Base-by-base conservation (phyloP, 2,797 vertebrate genomes). In the Aphelocoma californica region DNA sequence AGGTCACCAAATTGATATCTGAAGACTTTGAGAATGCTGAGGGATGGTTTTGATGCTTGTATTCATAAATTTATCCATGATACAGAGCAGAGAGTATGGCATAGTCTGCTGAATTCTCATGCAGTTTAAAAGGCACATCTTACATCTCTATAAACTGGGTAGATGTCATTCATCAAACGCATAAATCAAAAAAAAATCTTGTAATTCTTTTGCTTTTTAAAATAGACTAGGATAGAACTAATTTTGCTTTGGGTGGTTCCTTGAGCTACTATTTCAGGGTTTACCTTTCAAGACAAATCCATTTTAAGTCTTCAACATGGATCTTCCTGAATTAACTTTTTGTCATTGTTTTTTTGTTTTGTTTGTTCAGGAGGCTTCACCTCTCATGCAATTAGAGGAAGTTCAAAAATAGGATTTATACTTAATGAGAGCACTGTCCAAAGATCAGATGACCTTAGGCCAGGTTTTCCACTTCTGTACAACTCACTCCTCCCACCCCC, bases 391-490 rank as follows among this genome's bases (percentile, higher is more conserved):
- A 44, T 78, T 92, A 85, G 88, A 91, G 18, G 77, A 61, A 21
- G 42, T 83, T 88, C 73, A 81, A 72, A 86, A 95, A 42, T 29
- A 57, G 61, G 75, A 71, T 92, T 96, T 93, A 69, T 86, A 36
- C 93, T 69, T 92, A 86, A 95, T 29, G 6, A 92, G 70, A 72
- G 18, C 73, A 38, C 69, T 10, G 96, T 95, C 88, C 93, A 92
- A 95, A 93, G 96, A 93, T 93, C 94, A 86, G 77, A 82, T 81
- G 85, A 83, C 34, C 54, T 81, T 53, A 81, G 79, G 81, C 57
- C 90, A 88, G 48, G 32, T 79, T 94, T 91, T 95, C 86, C 77
- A 64, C 70, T 81, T 58, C 7, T 36, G 71, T 96, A 85, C 67
- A 60, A 50, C 64, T 95, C 25, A 34, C 9, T 3, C 65, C 40